Conservation (phyloP, 2,888 invertebrate species). For the Watsonalla cultraria region DNA sequence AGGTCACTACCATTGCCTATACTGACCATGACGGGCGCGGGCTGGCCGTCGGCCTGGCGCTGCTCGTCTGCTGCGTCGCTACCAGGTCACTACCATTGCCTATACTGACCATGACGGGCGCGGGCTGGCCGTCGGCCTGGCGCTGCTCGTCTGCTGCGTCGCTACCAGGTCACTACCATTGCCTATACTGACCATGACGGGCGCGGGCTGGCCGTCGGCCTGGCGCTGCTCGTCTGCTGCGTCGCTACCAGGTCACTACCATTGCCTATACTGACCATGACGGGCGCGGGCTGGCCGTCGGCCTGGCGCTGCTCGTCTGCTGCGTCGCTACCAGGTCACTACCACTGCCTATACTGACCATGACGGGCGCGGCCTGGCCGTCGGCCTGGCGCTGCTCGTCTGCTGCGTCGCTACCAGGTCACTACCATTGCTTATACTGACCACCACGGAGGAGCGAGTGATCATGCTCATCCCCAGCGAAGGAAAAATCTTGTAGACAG, state of each 20-base stretch:
- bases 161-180: no score
- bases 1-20: no score
- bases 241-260: conserved; percentile 84
- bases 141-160: no score
- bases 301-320: conserved; percentile 88
- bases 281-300: conserved; percentile 89
- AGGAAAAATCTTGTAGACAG: no score
- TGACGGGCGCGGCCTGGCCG: conserved; percentile 88
- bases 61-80: conserved; percentile 90
- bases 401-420: conserved; percentile 91
- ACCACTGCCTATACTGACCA: conserved; percentile 77
- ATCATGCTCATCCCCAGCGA: no score
- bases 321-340: conserved; percentile 89
- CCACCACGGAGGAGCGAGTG: conserved; percentile 73
- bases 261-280: conserved; percentile 79
- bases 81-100: conserved; percentile 79
- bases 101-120: conserved; percentile 82
- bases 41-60: conserved; percentile 88
- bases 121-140: no score
- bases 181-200: no score
- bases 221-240: conserved; percentile 89
- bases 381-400: conserved; percentile 88
- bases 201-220: conserved; percentile 89
- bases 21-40: no score
- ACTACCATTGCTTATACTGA: conserved; percentile 65